Evolutionary conservation across 2,797 vertebrate genomes (phyloP).

Genomic region (Spheniscus humboldti): DNA sequence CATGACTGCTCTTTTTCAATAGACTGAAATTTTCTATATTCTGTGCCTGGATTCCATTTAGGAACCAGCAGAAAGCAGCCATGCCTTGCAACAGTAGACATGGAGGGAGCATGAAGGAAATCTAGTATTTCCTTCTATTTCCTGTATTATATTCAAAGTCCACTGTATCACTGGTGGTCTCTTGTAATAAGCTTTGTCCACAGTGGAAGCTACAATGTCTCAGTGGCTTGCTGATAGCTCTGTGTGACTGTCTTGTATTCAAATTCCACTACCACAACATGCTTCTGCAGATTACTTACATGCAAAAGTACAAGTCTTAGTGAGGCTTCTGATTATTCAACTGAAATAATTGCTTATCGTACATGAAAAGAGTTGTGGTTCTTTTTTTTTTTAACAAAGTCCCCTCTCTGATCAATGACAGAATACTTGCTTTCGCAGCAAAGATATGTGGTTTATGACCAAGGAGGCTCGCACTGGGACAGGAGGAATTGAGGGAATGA

Average conservation of each 20-base stretch:
- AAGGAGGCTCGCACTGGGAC: neutral
- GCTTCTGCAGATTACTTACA: neutral
- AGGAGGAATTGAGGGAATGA: neutral
- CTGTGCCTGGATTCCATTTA: neutral
- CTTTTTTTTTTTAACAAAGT: neutral
- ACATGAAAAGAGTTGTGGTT: accelerated
- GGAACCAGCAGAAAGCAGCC: neutral
- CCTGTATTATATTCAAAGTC: neutral
- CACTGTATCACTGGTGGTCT: neutral
- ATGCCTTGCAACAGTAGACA: neutral
- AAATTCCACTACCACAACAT: neutral
- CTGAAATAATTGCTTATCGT: neutral
- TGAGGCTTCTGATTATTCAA: neutral
- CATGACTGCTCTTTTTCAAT: neutral
- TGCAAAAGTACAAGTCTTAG: neutral
- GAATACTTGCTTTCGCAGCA: neutral
- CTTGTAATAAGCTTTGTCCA: neutral
- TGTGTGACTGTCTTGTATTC: neutral
- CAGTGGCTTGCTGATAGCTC: neutral
- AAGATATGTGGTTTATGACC: neutral
- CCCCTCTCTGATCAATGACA: neutral
- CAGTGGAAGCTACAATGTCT: neutral
- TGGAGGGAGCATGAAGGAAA: neutral
- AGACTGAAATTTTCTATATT: neutral
- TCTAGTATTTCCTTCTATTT: neutral